Percentiles rank a stretch among this genome's conserved stretches.
phyloP scores from a whole-genome alignment of 1,140 invertebrate genomes.

The Drosophila paulistorum region DNA sequence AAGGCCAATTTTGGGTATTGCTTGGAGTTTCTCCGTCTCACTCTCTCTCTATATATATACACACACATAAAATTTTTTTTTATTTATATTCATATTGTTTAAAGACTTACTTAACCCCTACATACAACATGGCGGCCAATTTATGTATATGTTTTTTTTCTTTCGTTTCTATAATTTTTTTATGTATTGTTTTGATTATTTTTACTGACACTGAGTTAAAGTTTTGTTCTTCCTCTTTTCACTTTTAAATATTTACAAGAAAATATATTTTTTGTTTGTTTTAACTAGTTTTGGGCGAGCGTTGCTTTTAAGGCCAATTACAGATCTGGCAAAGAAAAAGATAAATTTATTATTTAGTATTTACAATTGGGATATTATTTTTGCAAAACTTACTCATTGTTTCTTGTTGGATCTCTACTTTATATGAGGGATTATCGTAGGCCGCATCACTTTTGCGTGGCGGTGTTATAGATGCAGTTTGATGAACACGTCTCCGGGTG shows the following conservation, averaged over 20 bases:
- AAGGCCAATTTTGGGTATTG: slow-evolving; percentile 45
- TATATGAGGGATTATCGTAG: slow-evolving; percentile 97
- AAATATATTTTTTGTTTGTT: slow-evolving; percentile 43
- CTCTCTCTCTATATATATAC: slow-evolving; percentile 64
- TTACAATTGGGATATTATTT: not conserved
- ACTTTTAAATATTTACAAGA: slow-evolving; percentile 71
- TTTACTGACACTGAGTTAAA: slow-evolving; percentile 74
- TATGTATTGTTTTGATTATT: slow-evolving; percentile 41
- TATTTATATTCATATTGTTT: slow-evolving; percentile 65
- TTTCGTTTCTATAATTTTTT: slow-evolving; percentile 27
- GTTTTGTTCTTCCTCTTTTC: slow-evolving; percentile 36
- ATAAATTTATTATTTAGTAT: not conserved
- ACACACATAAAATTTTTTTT: slow-evolving; percentile 54
- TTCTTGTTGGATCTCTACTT: slow-evolving; percentile 95
- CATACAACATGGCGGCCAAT: slow-evolving; percentile 72
- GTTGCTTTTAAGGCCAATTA: slow-evolving; percentile 60
- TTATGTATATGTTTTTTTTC: slow-evolving; percentile 20
- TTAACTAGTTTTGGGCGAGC: slow-evolving; percentile 59
- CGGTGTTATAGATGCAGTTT: slow-evolving; percentile 87
- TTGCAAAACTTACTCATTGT: slow-evolving; percentile 88
- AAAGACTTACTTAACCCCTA: slow-evolving; percentile 67
- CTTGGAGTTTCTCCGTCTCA: slow-evolving; percentile 54
- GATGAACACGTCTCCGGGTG: slow-evolving; percentile 88
- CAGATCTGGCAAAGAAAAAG: slow-evolving; percentile 63
- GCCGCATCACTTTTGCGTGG: slow-evolving; percentile 86